Evolutionary conservation across 2,888 invertebrate species (phyloP).

Genomic region (Neria commutata): DNA sequence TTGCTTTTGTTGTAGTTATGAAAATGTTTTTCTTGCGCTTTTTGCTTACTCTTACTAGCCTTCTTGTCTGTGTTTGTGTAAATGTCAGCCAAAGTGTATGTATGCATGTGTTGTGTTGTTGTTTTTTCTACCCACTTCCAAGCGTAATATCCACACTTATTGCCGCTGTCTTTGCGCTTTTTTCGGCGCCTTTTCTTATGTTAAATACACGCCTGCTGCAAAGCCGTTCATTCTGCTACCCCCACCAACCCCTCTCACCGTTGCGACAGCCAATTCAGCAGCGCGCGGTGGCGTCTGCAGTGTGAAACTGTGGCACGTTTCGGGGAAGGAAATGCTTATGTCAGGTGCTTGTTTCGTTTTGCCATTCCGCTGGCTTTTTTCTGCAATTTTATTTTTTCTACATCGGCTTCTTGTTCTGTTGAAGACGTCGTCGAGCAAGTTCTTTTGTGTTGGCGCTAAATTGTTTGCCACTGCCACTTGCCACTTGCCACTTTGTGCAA

Average conservation of each 20-base stretch:
- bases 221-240: too few species aligned
- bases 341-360: slow-evolving; percentile 27
- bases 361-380: background rate
- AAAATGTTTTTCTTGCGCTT: too few species aligned
- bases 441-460: background rate
- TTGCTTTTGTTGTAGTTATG: too few species aligned
- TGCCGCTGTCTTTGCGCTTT: slow-evolving; percentile 4
- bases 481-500: background rate
- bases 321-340: slow-evolving; percentile 1
- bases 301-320: slow-evolving; percentile 14
- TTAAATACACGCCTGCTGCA: too few species aligned
- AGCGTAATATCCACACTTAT: background rate
- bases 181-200: background rate
- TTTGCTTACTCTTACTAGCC: too few species aligned
- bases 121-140: background rate
- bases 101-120: background rate
- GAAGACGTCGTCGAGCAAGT: too few species aligned
- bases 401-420: slow-evolving; percentile 28
- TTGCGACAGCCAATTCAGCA: too few species aligned
- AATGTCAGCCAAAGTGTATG: too few species aligned
- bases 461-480: background rate
- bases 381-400: slow-evolving; percentile 38
- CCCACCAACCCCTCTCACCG: too few species aligned
- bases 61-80: too few species aligned
- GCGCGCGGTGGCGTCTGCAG: slow-evolving; percentile 9